Conservation (phyloP, 2,888 invertebrate genomes). For the Arrhopalites spinosus region DNA sequence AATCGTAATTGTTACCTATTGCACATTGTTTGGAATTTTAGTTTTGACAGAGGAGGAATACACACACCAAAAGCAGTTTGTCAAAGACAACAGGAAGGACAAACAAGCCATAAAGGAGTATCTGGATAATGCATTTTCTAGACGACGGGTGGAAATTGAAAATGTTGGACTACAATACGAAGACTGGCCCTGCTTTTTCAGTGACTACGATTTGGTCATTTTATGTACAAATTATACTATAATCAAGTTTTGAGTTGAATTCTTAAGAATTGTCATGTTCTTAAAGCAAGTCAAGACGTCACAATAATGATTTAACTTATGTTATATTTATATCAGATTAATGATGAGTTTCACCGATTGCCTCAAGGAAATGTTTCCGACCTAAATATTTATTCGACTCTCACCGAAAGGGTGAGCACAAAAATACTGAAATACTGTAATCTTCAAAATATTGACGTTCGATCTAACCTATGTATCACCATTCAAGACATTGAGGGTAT, state of each 20-base stretch:
- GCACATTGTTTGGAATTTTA: background rate
- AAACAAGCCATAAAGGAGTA: background rate
- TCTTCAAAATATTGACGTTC: background rate
- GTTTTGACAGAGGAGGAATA: background rate
- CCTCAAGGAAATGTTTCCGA: background rate
- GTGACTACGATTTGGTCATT: background rate
- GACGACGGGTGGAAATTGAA: background rate
- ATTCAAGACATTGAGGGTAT: background rate
- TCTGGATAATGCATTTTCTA: background rate
- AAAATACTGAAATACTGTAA: background rate
- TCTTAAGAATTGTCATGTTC: too few species aligned
- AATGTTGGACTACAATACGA: background rate
- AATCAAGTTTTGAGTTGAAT: background rate
- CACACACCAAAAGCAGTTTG: background rate
- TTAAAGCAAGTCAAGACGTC: too few species aligned
- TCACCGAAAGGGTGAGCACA: background rate
- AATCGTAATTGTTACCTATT: background rate
- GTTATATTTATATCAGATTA: background rate
- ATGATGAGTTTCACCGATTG: background rate
- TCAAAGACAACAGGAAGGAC: background rate
- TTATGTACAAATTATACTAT: background rate
- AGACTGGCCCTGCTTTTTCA: background rate
- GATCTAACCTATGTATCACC: background rate
- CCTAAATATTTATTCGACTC: background rate
- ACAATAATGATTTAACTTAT: too few species aligned